Evolutionary conservation across 1,140 invertebrate species (phyloP).

Genomic region (Melanaphis sacchari): DNA sequence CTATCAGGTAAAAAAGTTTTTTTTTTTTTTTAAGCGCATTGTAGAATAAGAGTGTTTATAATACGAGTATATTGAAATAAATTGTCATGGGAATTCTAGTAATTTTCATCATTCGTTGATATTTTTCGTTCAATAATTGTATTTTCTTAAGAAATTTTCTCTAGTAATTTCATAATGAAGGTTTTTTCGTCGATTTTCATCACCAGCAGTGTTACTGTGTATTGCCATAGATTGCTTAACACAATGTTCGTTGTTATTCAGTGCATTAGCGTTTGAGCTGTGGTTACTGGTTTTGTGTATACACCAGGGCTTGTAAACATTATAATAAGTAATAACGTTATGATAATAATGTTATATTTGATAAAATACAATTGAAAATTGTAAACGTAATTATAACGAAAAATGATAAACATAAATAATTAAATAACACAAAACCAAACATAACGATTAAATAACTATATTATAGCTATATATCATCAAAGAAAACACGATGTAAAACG

Average conservation of each 20-base stretch:
- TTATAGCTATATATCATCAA: no score
- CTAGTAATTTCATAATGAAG: neutral
- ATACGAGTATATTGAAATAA: neutral
- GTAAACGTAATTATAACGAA: no score
- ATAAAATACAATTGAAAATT: no score
- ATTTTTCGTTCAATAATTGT: neutral
- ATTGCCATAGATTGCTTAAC: neutral
- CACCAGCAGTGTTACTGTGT: neutral
- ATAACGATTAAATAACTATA: no score
- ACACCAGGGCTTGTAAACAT: no score
- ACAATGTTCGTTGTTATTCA: neutral
- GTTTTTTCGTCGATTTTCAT: neutral
- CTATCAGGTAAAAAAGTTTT: neutral
- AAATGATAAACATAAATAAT: no score
- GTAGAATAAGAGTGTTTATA: neutral
- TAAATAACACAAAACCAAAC: no score
- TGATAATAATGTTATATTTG: no score
- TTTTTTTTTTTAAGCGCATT: neutral
- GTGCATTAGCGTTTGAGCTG: neutral
- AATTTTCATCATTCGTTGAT: neutral
- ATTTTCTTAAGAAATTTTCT: neutral
- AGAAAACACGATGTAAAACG: no score
- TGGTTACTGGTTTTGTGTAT: no score
- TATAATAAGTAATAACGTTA: no score
- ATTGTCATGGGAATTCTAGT: neutral